Base-by-base conservation (phyloP, 2,888 invertebrate genomes). In the Quadroppia sp. region DNA sequence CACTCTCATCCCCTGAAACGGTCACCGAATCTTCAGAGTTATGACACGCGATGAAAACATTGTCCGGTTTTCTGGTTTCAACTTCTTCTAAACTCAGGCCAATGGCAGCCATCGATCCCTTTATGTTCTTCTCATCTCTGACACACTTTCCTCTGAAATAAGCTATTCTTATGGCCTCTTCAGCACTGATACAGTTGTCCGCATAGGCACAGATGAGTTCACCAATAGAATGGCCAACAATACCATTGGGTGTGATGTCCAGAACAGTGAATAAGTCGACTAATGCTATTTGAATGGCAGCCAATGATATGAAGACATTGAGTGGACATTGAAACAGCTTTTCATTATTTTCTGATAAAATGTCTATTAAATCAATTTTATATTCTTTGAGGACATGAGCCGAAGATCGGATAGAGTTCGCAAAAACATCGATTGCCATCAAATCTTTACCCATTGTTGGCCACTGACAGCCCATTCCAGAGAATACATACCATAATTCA, bases 171-270 rank as follows among this genome's bases (percentile, higher is more conserved):
- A 85, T 82, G 6, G 85, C 82, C 79, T 85, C 84, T 76, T 84
- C 84, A 9, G 83, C 82, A 20, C 84, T 85, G 73, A 85, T 80
- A 48, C 83, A 83, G 17, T 84, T 84, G 78, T 86, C 85, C 53
- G 85, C 85, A 79, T 86, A 86, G 6, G 83, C 85, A 80, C 85
- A 85, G 40, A 83, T 84, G 75, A 86, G 81, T 79, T 85, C 85
- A 53, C 85, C 85, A 0, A 91, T 42, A 25, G 76, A 77, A 78
- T 85, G 85, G 59, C 85, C 85, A 36, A 86, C 81, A 76, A 85
- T 83, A 30, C 85, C 85, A 79, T 85, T 84, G 28, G 85, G 82
- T 42, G 78, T 75, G 15, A 86, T 80, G 45, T 83, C 84, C 75
- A 85, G 77, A 6, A 78, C 77, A 20, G 76, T 79, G 36, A 76